Evolutionary conservation across 2,797 vertebrate genomes (phyloP).

Genomic region (Serranus cabrilla): DNA sequence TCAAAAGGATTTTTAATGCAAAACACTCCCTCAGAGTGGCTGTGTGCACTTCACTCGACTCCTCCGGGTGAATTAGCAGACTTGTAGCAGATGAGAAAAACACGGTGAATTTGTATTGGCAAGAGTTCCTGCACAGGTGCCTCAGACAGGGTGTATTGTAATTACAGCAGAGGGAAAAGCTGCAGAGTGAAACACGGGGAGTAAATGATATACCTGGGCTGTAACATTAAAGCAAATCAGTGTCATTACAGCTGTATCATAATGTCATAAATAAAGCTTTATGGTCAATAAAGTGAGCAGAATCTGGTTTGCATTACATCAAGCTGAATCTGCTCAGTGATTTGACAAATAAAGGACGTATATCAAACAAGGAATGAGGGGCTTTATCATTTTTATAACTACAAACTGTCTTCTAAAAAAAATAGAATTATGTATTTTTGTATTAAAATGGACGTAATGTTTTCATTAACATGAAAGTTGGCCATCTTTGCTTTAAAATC

Average conservation of each 20-base stretch:
- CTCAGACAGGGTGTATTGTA: conserved; percentile 28
- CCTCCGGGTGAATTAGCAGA: conserved; percentile 95
- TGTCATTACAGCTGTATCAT: background rate
- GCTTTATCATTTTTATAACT: background rate
- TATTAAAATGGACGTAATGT: background rate
- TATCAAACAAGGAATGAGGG: background rate
- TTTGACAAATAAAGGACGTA: background rate
- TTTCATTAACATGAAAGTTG: background rate
- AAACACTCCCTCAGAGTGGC: conserved; percentile 92
- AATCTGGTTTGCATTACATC: background rate
- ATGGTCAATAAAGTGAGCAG: conserved; percentile 1
- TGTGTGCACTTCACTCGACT: conserved; percentile 89
- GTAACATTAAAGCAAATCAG: background rate
- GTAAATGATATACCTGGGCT: background rate
- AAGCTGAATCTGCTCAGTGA: background rate
- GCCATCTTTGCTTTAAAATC: background rate
- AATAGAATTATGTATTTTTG: background rate
- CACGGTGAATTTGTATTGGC: conserved; percentile 77
- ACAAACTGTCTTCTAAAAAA: background rate
- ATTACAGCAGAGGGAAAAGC: conserved; percentile 31
- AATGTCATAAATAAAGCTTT: background rate
- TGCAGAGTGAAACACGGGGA: conserved; percentile 3
- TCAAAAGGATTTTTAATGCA: conserved; percentile 99
- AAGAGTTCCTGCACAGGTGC: conserved; percentile 74
- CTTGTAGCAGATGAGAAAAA: conserved; percentile 91